A percentile compares a stretch with the other conserved stretches of the same genome.
phyloP scores from a whole-genome alignment of 2,797 vertebrate genomes.

The Falco biarmicus region DNA sequence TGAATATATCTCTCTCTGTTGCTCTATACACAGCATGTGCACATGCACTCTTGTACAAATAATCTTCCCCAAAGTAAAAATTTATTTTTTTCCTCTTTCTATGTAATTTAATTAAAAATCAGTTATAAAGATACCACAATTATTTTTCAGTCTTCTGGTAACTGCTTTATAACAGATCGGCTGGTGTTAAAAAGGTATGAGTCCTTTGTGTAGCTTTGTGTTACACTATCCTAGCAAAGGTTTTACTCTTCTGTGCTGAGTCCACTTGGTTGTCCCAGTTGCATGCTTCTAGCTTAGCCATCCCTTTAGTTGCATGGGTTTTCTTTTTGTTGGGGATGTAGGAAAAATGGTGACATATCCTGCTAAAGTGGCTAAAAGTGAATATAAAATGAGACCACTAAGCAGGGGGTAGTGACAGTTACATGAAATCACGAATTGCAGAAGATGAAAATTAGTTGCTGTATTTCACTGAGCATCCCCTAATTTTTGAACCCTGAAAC shows the following conservation, averaged over 20 bases:
- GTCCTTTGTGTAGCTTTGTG: background rate
- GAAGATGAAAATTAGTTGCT: background rate
- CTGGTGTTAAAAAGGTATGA: background rate
- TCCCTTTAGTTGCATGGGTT: rapidly evolving
- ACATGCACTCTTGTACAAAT: background rate
- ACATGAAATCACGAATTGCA: background rate
- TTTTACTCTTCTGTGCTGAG: background rate
- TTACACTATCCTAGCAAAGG: rapidly evolving
- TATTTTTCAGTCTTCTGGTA: background rate
- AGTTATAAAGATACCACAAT: background rate
- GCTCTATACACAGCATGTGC: background rate
- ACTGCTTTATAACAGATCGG: background rate
- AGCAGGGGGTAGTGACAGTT: background rate
- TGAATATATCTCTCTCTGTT: background rate
- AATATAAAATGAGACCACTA: background rate
- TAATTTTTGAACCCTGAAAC: background rate
- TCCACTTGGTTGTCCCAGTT: background rate
- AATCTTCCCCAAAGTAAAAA: background rate
- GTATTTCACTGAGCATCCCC: background rate
- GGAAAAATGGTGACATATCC: background rate
- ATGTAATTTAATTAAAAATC: background rate
- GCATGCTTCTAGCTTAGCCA: background rate
- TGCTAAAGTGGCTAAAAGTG: background rate
- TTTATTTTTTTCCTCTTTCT: background rate
- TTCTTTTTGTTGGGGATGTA: background rate